phyloP scores from a whole-genome alignment of 2,113 vertebrate genomes.

The Spermophilus dauricus region DNA sequence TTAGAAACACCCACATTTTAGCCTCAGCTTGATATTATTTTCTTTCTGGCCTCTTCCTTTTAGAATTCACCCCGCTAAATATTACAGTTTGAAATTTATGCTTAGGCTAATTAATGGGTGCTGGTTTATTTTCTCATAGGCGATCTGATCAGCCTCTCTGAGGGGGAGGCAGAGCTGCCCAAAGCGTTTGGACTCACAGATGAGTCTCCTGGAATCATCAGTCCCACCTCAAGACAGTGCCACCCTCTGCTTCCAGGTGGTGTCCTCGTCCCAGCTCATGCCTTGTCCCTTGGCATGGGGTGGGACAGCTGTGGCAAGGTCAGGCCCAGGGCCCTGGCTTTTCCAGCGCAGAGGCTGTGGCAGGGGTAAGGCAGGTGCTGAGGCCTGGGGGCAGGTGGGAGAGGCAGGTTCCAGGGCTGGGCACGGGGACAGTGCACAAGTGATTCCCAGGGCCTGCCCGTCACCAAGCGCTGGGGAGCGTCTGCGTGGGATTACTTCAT shows the following conservation, averaged over 20 bases:
- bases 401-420: too few relatives aligned
- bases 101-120: not conserved
- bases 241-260: rapidly evolving
- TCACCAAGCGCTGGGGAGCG: constrained; percentile 68
- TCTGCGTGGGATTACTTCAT: constrained; percentile 65
- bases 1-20: not conserved
- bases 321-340: not conserved
- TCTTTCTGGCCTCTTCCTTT: not conserved
- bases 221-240: rapidly evolving
- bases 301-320: not conserved
- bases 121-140: not conserved
- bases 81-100: not conserved
- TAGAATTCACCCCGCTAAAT: not conserved
- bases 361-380: not conserved
- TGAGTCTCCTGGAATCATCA: rapidly evolving
- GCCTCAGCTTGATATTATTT: not conserved
- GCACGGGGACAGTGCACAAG: too few relatives aligned
- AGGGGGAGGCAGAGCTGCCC: rapidly evolving
- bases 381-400: rapidly evolving
- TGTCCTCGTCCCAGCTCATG: rapidly evolving
- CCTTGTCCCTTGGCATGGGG: rapidly evolving
- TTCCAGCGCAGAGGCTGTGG: not conserved
- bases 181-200: rapidly evolving
- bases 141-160: not conserved
- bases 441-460: not conserved